Conservation (phyloP, 2,888 invertebrate species). For the Drosophila silvestris region DNA sequence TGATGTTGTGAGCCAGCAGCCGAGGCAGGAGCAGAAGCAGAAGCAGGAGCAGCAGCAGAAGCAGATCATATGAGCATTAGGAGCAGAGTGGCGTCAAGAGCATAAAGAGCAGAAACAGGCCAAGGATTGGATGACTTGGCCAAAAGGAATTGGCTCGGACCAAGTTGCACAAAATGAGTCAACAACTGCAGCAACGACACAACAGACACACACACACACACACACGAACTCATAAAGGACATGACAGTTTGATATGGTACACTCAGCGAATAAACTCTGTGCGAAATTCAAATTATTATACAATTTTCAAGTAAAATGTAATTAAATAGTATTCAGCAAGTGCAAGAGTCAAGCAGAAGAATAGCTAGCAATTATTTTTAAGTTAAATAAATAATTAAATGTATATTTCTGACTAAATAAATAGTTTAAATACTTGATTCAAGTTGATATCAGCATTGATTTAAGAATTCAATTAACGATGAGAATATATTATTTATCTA, state of each 20-base stretch:
- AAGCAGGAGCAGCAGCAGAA: constrained; percentile 7
- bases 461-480: neutral
- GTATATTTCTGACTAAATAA: too few relatives aligned
- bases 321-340: neutral
- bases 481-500: neutral
- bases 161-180: constrained; percentile 66
- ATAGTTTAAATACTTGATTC: too few relatives aligned
- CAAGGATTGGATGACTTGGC: constrained; percentile 65
- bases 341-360: neutral
- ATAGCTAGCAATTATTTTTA: neutral
- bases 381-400: neutral
- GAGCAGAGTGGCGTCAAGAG: constrained; percentile 47
- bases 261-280: neutral
- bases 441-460: neutral
- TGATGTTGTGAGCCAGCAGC: constrained; percentile 33
- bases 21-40: constrained; percentile 7
- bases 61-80: constrained; percentile 72
- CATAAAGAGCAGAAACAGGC: constrained; percentile 67
- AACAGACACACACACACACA: constrained; percentile 28
- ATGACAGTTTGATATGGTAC: constrained; percentile 36
- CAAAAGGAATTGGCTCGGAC: constrained; percentile 72
- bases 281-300: neutral
- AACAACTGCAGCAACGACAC: constrained; percentile 68
- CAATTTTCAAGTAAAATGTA: neutral
- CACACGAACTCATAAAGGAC: constrained; percentile 53